Conservation (phyloP, 2,888 invertebrate species). For the Carabus problematicus region DNA sequence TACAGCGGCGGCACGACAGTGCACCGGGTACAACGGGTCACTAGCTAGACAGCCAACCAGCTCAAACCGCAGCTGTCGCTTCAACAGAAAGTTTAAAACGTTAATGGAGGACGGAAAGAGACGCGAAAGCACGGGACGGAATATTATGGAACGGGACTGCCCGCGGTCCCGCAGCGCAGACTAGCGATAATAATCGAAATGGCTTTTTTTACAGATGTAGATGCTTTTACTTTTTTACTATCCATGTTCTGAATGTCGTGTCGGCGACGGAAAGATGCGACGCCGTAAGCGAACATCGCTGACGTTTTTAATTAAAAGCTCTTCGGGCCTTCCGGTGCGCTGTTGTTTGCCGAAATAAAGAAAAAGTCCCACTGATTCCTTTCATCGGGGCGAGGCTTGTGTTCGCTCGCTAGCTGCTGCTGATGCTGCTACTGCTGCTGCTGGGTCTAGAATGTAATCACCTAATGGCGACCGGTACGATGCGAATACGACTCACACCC, state of each 20-base stretch:
- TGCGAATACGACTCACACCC: too few relatives aligned
- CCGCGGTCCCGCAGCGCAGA: constrained; percentile 1
- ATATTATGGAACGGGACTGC: not conserved
- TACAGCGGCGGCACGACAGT: constrained; percentile 22
- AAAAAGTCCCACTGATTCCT: constrained; percentile 29
- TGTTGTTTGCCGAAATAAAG: constrained; percentile 32
- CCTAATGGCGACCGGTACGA: constrained; percentile 30
- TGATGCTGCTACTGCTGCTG: too few relatives aligned
- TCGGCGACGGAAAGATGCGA: constrained; percentile 6
- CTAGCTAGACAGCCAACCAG: not conserved
- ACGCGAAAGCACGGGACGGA: not conserved
- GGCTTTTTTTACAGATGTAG: constrained; percentile 29
- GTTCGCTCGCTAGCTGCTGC: not conserved
- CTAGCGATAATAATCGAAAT: constrained; percentile 38
- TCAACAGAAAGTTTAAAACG: constrained; percentile 18
- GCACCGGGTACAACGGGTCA: constrained; percentile 11
- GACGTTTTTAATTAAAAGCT: constrained; percentile 42
- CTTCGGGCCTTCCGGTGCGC: constrained; percentile 31
- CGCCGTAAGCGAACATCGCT: constrained; percentile 12
- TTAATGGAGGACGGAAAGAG: constrained; percentile 16
- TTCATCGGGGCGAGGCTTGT: constrained; percentile 21
- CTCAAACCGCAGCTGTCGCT: constrained; percentile 4
- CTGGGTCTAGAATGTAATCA: constrained; percentile 32
- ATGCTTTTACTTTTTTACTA: constrained; percentile 1
- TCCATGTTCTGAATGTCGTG: constrained; percentile 8